phyloP scores from a whole-genome alignment of 2,888 invertebrate species.

The Nycteola revayana region DNA sequence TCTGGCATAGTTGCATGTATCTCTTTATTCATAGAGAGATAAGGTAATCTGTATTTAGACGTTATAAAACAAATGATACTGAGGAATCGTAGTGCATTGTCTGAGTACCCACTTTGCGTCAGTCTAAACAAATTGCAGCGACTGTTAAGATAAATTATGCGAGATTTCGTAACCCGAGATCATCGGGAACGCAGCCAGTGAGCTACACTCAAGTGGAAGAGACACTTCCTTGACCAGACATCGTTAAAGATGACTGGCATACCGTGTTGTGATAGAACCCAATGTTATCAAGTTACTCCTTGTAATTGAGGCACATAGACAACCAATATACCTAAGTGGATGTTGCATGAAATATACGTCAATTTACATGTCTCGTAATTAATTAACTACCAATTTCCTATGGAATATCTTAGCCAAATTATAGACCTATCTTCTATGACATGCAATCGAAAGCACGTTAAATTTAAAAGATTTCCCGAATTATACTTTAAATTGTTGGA shows the following conservation, averaged over 20 bases:
- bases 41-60: conserved; percentile 20
- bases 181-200: conserved; percentile 32
- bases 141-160: conserved; percentile 45
- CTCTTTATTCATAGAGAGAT: too few relatives aligned
- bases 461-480: too few relatives aligned
- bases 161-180: conserved; percentile 50
- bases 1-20: too few relatives aligned
- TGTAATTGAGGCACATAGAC: neutral
- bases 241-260: conserved; percentile 8
- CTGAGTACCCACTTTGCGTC: conserved; percentile 30
- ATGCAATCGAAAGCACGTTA: too few relatives aligned
- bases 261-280: conserved; percentile 10
- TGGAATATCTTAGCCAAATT: too few relatives aligned
- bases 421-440: too few relatives aligned
- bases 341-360: too few relatives aligned
- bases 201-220: conserved; percentile 28
- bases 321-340: too few relatives aligned
- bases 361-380: too few relatives aligned
- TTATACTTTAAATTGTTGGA: too few relatives aligned
- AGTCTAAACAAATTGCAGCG: conserved; percentile 53
- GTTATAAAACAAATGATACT: conserved; percentile 32
- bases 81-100: conserved; percentile 34
- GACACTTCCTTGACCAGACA: conserved; percentile 28
- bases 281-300: conserved; percentile 2
- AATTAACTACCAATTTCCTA: too few relatives aligned